These are phyloP conservation scores for Pangasius macronema DNA, from an alignment of 2,797 vertebrate genomes.

Conservation along the genomic window DNA sequence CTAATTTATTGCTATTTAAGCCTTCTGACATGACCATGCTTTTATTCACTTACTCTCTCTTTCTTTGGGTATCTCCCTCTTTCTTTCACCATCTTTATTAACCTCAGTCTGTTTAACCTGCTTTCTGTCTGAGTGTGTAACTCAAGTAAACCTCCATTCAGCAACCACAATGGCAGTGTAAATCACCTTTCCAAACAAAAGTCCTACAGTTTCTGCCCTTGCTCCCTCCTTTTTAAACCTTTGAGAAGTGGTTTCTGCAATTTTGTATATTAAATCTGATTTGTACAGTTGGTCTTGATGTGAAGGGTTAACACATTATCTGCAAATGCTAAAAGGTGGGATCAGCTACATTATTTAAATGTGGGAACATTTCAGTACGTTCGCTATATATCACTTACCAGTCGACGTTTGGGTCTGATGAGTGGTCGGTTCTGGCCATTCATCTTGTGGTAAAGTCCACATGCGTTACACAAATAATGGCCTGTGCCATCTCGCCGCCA, in stretches of 20 bases:
- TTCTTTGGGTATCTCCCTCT: constrained; percentile 1
- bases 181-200: constrained; percentile 30
- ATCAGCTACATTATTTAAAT: not conserved
- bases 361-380: not conserved
- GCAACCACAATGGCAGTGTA: constrained; percentile 34
- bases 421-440: constrained; percentile 98
- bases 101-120: constrained; percentile 30
- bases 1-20: constrained; percentile 41
- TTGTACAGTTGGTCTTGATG: not conserved
- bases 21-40: constrained; percentile 14
- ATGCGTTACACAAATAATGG: constrained; percentile 98
- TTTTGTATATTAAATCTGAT: not conserved
- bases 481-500: constrained; percentile 97
- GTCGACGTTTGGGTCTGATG: constrained; percentile 95
- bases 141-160: constrained; percentile 41
- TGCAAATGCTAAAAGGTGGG: constrained; percentile 1
- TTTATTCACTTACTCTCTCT: not conserved
- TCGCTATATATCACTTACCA: constrained; percentile 80
- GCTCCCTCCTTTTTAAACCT: not conserved
- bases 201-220: constrained; percentile 10
- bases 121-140: constrained; percentile 36
- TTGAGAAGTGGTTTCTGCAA: not conserved
- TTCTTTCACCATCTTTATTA: constrained; percentile 27
- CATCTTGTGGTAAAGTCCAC: constrained; percentile 99
- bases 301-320: not conserved